These are phyloP conservation scores for Leucoma salicis DNA, from an alignment of 2,888 invertebrate species.

Conservation along the genomic window DNA sequence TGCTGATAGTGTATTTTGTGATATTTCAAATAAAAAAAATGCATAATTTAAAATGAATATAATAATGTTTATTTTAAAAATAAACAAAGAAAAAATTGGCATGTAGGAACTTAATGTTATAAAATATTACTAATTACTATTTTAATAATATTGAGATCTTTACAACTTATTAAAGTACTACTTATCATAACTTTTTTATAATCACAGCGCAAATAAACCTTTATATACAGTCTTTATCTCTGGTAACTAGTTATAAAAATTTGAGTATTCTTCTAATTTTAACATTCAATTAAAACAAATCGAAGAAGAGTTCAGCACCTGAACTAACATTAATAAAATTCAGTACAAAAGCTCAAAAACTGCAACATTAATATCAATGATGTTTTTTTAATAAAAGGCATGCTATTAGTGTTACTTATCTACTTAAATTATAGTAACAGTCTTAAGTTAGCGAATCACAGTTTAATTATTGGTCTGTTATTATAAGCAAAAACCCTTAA, in stretches of 20 bases:
- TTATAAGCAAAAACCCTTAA: slow-evolving; percentile 1
- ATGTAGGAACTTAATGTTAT: neutral
- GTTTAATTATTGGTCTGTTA: neutral
- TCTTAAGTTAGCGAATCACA: neutral
- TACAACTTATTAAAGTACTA: neutral
- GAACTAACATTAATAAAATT: neutral
- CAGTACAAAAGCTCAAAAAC: too few relatives aligned
- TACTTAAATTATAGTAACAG: neutral
- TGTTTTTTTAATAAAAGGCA: neutral
- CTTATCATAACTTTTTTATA: neutral
- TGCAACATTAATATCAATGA: too few relatives aligned
- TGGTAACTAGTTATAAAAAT: neutral
- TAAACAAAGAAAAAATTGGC: neutral
- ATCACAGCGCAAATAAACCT: neutral
- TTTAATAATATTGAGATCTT: neutral
- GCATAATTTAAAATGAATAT: neutral
- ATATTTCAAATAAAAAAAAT: neutral
- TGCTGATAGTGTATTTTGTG: too few relatives aligned
- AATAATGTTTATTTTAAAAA: neutral
- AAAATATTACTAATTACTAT: neutral
- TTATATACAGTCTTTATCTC: neutral
- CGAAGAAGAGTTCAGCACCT: neutral
- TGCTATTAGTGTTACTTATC: neutral
- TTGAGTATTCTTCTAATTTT: neutral
- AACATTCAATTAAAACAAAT: neutral